Evolutionary conservation across 2,797 vertebrate genomes (phyloP).

Genomic region (Acanthurus leucopareius): DNA sequence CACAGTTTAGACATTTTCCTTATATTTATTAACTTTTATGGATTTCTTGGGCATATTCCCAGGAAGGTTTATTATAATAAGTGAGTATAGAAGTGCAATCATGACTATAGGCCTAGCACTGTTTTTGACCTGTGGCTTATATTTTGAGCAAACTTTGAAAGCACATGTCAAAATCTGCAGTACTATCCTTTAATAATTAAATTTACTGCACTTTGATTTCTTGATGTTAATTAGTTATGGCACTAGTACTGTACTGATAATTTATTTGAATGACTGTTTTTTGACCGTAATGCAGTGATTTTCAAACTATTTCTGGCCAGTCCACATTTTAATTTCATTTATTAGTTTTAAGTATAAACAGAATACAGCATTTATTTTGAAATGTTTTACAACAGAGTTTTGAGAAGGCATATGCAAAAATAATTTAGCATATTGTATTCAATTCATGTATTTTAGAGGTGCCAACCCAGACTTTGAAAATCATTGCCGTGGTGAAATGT

Average conservation of each 20-base stretch:
- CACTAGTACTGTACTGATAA: conserved; percentile 27
- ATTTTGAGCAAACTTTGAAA: conserved; percentile 23
- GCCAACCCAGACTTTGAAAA: conserved; percentile 45
- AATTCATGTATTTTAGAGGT: conserved; percentile 23
- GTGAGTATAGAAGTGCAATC: conserved; percentile 4
- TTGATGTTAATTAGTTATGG: conserved; percentile 26
- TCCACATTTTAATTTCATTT: not conserved
- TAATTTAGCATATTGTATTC: conserved; percentile 3
- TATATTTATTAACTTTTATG: not conserved
- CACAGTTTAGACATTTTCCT: conserved; percentile 14
- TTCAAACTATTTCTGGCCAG: conserved; percentile 41
- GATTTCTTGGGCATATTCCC: not conserved
- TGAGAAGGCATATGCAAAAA: conserved; percentile 24
- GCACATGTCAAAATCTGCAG: conserved; percentile 12
- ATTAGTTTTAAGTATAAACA: not conserved
- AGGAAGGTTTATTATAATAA: conserved; percentile 8
- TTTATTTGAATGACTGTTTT: conserved; percentile 37
- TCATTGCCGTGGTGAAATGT: conserved; percentile 31
- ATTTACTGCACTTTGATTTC: conserved; percentile 52
- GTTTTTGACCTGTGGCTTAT: conserved; percentile 26
- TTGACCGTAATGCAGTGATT: conserved; percentile 38
- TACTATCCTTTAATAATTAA: conserved; percentile 39
- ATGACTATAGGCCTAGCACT: conserved; percentile 3
- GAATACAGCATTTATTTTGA: not conserved
- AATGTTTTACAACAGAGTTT: conserved; percentile 19